Conservation (phyloP, 2,113 vertebrate species). For the Paradoxurus hermaphroditus region DNA sequence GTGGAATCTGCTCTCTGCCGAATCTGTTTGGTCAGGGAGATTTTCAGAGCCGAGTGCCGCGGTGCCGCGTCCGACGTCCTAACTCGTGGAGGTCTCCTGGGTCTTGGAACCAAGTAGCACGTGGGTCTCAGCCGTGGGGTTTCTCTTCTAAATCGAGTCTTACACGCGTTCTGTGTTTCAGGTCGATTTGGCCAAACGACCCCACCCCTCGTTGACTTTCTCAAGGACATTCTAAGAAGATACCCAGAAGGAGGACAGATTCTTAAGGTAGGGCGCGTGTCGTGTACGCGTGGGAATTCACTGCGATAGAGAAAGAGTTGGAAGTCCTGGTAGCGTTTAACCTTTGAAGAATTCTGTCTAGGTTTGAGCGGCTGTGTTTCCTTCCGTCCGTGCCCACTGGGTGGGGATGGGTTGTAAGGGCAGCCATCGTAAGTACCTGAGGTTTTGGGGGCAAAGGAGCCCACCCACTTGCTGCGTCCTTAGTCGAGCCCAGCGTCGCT, state of each 20-base stretch:
- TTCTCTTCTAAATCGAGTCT: not conserved
- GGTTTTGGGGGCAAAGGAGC: not conserved
- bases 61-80: not conserved
- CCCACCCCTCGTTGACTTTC: slow-evolving; percentile 97
- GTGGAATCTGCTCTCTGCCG: not conserved
- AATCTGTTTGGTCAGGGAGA: not conserved
- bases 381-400: not conserved
- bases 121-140: not conserved
- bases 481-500: not conserved
- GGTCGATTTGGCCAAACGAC: slow-evolving; percentile 98
- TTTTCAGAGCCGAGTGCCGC: not conserved
- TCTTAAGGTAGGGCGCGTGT: slow-evolving; percentile 89
- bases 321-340: not conserved
- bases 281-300: not conserved
- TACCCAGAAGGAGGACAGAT: slow-evolving; percentile 99
- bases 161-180: slow-evolving; percentile 74
- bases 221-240: slow-evolving; percentile 97
- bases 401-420: not conserved
- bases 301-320: not conserved
- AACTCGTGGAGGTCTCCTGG: not conserved
- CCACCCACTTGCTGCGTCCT: not conserved
- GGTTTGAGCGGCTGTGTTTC: not conserved
- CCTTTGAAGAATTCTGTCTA: not conserved
- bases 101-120: not conserved
- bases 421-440: rapidly evolving